These are phyloP conservation scores for Gnatocerus cornutus DNA, from an alignment of 2,888 invertebrate genomes.

Conservation along the genomic window DNA sequence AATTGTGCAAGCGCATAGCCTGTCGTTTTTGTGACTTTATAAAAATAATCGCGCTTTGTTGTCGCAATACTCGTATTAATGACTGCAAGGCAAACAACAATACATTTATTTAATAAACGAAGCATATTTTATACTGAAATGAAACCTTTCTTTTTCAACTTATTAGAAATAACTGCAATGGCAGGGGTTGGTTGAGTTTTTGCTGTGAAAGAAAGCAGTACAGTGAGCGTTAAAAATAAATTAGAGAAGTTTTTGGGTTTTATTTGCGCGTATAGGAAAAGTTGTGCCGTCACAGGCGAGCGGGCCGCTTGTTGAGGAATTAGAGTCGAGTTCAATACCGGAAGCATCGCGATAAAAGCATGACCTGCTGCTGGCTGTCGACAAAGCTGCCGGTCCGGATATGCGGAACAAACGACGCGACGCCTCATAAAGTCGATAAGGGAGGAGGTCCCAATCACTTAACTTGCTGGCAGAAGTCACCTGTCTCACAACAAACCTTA, in stretches of 20 bases:
- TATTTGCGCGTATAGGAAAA: conserved; percentile 32
- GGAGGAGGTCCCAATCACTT: conserved; percentile 63
- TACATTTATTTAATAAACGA: too few relatives aligned
- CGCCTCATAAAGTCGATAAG: conserved; percentile 68
- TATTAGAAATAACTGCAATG: too few relatives aligned
- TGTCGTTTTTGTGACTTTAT: too few relatives aligned
- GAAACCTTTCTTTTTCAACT: too few relatives aligned
- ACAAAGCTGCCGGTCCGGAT: conserved; percentile 62
- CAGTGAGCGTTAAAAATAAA: conserved; percentile 22
- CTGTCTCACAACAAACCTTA: conserved; percentile 49
- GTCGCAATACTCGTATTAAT: background rate
- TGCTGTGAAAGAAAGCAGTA: too few relatives aligned
- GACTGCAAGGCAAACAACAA: too few relatives aligned
- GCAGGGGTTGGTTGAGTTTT: too few relatives aligned
- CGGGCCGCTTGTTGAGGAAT: conserved; percentile 38
- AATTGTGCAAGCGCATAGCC: conserved; percentile 1
- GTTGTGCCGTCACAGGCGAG: conserved; percentile 34
- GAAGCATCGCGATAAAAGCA: conserved; percentile 59
- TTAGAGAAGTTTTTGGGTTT: conserved; percentile 32
- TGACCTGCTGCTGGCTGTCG: conserved; percentile 54
- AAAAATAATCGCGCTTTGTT: background rate
- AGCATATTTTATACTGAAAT: too few relatives aligned
- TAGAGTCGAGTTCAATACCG: conserved; percentile 55
- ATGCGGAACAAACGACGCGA: conserved; percentile 67
- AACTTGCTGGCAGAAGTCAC: conserved; percentile 58